Conservation (phyloP, 2,888 invertebrate genomes). For the Brachylomia viminalis region DNA sequence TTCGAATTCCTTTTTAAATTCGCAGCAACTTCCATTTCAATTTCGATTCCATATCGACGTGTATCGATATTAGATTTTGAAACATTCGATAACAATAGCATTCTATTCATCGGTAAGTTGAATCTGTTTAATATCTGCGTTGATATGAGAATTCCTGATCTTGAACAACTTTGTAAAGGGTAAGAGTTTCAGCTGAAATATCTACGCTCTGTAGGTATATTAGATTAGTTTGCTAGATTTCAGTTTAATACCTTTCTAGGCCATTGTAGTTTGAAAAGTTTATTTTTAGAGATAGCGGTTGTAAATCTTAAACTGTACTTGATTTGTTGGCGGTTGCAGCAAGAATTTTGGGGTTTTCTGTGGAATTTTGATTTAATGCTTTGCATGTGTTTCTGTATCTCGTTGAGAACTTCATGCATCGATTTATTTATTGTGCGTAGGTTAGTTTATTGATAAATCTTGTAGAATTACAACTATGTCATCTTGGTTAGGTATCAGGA, state of each 20-base stretch:
- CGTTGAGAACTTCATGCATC: too few relatives aligned
- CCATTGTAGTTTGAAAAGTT: constrained; percentile 41
- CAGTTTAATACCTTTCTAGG: constrained; percentile 51
- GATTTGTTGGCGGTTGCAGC: constrained; percentile 24
- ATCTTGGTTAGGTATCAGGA: neutral
- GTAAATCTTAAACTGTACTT: constrained; percentile 43
- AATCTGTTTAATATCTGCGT: constrained; percentile 61
- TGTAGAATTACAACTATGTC: neutral
- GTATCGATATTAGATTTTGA: constrained; percentile 50
- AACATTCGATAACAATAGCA: constrained; percentile 61
- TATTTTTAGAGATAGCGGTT: constrained; percentile 41
- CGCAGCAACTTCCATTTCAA: constrained; percentile 43
- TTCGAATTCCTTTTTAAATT: constrained; percentile 34
- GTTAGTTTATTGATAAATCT: neutral
- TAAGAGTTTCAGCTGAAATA: constrained; percentile 43
- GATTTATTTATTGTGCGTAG: neutral
- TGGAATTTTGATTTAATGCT: neutral
- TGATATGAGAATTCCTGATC: constrained; percentile 52
- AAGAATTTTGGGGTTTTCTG: constrained; percentile 20
- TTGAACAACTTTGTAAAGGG: constrained; percentile 33
- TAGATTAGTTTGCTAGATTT: constrained; percentile 53
- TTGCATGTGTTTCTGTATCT: neutral
- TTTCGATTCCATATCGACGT: constrained; percentile 42
- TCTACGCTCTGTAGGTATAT: constrained; percentile 41
- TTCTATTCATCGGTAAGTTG: constrained; percentile 58